Percentiles rank a stretch among this genome's conserved stretches.
Evolutionary conservation across 2,797 vertebrate species (phyloP).

Genomic region (Enteromius mattozi): DNA sequence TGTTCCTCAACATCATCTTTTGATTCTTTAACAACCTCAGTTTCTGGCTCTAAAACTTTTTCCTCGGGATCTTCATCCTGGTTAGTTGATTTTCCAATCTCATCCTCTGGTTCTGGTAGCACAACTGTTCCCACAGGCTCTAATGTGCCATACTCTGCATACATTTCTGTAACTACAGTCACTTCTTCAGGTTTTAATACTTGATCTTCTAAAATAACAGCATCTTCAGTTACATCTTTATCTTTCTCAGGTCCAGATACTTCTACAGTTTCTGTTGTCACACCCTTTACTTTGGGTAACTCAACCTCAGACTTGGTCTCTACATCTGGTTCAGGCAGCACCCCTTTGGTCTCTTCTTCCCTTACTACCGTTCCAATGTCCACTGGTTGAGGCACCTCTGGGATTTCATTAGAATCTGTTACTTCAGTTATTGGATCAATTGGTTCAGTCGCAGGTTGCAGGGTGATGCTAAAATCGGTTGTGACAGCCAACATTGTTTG

Average conservation of each 20-base stretch:
- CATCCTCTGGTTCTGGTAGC: slow-evolving; percentile 24
- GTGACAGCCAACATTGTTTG: slow-evolving; percentile 47
- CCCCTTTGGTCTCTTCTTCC: slow-evolving; percentile 25
- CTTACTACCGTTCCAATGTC: background rate
- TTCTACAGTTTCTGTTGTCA: slow-evolving; percentile 16
- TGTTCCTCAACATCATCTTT: background rate
- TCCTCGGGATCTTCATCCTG: background rate
- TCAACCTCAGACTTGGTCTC: slow-evolving; percentile 24
- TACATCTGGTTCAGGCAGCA: slow-evolving; percentile 10
- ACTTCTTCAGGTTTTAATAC: slow-evolving; percentile 19
- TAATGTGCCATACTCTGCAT: slow-evolving; percentile 6
- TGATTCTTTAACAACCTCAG: background rate
- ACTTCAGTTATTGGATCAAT: slow-evolving; percentile 40
- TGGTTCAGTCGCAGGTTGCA: slow-evolving; percentile 66
- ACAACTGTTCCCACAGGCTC: slow-evolving; percentile 17
- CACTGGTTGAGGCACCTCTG: slow-evolving; percentile 20
- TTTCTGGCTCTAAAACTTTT: background rate
- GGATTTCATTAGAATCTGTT: slow-evolving; percentile 47
- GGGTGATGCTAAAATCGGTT: slow-evolving; percentile 63
- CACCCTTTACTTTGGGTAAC: background rate
- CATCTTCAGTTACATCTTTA: slow-evolving; percentile 17
- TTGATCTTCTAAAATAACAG: slow-evolving; percentile 6
- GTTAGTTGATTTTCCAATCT: background rate
- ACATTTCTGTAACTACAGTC: slow-evolving; percentile 13
- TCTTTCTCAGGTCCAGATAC: background rate